Evolutionary conservation across 1,140 invertebrate genomes (phyloP).

Genomic region (Heterodera carotae): DNA sequence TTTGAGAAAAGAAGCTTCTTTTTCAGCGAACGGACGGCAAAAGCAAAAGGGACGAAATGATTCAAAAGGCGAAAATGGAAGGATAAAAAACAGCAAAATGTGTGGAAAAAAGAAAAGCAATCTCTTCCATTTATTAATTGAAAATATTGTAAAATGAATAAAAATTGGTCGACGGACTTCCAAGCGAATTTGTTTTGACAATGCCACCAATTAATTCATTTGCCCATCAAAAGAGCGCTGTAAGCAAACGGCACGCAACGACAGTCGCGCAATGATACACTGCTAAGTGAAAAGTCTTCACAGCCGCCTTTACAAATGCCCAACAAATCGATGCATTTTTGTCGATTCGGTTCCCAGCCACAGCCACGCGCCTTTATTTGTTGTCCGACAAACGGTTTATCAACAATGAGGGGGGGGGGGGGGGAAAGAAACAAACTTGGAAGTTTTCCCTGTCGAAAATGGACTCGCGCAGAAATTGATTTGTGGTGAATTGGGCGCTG

Average conservation of each 20-base stretch:
- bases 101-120: no score
- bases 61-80: background rate
- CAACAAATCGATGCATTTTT: slow-evolving; percentile 18
- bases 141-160: no score
- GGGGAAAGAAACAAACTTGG: background rate
- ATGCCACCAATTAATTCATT: background rate
- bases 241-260: slow-evolving; percentile 25
- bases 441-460: slow-evolving; percentile 24
- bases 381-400: no score
- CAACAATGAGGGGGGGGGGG: background rate
- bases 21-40: no score
- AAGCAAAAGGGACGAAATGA: no score
- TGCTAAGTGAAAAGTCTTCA: slow-evolving; percentile 1
- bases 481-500: background rate
- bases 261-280: background rate
- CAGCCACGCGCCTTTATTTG: slow-evolving; percentile 9
- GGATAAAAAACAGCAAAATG: background rate
- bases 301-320: slow-evolving; percentile 29
- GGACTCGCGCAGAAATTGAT: slow-evolving; percentile 24
- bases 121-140: no score
- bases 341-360: slow-evolving; percentile 1
- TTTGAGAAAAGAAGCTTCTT: no score
- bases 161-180: no score
- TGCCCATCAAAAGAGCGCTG: slow-evolving; percentile 13
- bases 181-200: no score